Conservation (phyloP, 2,888 invertebrate genomes). For the Theretra japonica region DNA sequence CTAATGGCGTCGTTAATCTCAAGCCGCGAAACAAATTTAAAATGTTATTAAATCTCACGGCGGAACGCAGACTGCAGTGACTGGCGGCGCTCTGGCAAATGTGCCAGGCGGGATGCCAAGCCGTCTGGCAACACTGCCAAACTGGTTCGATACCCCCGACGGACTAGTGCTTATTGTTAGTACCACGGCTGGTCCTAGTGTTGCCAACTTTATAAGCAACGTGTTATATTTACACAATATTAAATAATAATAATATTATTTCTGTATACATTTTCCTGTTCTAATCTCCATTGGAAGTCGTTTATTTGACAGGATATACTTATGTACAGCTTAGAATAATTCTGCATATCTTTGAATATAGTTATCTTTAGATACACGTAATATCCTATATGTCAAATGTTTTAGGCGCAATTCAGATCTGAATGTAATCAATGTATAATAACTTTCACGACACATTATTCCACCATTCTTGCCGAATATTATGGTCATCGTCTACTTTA, state of each 20-base stretch:
- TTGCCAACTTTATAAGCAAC: slow-evolving; percentile 1
- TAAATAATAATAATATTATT: not conserved
- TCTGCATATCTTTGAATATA: too few relatives aligned
- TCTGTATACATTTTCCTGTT: too few relatives aligned
- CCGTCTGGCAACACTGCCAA: slow-evolving; percentile 27
- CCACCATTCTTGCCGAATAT: too few relatives aligned
- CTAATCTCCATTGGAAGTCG: too few relatives aligned
- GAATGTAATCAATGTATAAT: too few relatives aligned
- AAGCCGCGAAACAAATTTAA: not conserved
- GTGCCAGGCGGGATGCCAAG: slow-evolving; percentile 28
- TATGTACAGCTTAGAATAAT: too few relatives aligned
- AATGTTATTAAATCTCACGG: slow-evolving; percentile 19
- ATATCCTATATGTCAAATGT: too few relatives aligned
- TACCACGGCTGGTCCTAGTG: not conserved
- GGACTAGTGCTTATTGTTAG: not conserved
- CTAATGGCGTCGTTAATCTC: slow-evolving; percentile 10
- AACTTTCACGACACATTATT: too few relatives aligned
- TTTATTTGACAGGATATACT: too few relatives aligned
- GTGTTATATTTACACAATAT: not conserved
- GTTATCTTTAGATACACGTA: too few relatives aligned
- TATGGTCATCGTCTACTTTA: too few relatives aligned
- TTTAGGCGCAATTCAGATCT: too few relatives aligned
- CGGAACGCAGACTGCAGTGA: not conserved
- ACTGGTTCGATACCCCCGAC: slow-evolving; percentile 5
- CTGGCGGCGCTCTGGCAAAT: slow-evolving; percentile 6